Conservation (phyloP, 2,888 invertebrate species). For the Alloplasta piceator region DNA sequence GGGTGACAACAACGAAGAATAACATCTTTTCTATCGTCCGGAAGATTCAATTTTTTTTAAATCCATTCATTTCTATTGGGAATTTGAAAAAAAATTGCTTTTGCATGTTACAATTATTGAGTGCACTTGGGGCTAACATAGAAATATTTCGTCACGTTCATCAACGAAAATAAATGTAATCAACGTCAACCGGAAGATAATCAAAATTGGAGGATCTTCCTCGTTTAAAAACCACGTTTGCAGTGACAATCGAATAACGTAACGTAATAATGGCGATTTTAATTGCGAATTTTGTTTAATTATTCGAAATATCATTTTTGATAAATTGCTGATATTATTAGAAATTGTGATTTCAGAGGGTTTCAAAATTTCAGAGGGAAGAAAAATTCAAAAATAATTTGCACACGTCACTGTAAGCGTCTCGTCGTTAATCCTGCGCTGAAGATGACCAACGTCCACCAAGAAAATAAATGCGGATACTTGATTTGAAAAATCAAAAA, state of each 20-base stretch:
- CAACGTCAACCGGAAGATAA: constrained; percentile 50
- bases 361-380: not conserved
- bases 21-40: not conserved
- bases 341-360: not conserved
- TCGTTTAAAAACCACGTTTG: not conserved
- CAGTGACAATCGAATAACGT: constrained; percentile 2
- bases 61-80: not conserved
- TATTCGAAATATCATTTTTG: not conserved
- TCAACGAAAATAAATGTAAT: constrained; percentile 48
- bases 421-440: constrained; percentile 21
- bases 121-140: constrained; percentile 3
- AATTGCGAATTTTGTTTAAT: too few species aligned
- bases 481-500: not conserved
- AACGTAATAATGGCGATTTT: not conserved
- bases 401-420: not conserved
- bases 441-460: constrained; percentile 55
- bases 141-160: constrained; percentile 25
- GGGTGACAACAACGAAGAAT: constrained; percentile 32
- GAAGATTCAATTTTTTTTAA: constrained; percentile 8
- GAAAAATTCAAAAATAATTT: not conserved
- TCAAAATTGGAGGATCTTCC: constrained; percentile 1
- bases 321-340: not conserved
- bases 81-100: not conserved
- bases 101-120: constrained; percentile 47
- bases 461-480: constrained; percentile 48